Base-by-base conservation (phyloP, 2,113 vertebrate genomes). In the Oncorhynchus kisutch region DNA sequence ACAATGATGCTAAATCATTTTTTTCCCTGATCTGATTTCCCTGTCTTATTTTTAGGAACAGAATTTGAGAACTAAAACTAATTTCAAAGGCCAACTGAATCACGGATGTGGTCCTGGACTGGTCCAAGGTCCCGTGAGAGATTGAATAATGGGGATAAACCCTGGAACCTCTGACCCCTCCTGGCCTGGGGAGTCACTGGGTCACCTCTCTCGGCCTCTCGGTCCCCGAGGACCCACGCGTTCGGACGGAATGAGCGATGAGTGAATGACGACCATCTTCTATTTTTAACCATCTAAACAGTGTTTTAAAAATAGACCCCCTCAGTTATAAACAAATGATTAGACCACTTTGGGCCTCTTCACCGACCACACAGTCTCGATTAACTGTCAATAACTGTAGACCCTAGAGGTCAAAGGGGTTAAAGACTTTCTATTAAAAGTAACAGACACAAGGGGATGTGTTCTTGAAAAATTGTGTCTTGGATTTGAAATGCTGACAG, bases 201-300 rank as follows among this genome's bases (percentile, higher is more conserved):
- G 14, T 91, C 85, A 59, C 9, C 12, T 51, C 79, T 70, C 76
- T 76, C 14, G 49, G 49, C 49, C 49, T 54, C 49, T 54, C 9
- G 3, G 22, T 88, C 88, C 84, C 85, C 27, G 74, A 79, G 85
- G 89, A 83, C 71, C 84, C 84, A 89, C 82, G 85, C 54, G 83
- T 88, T 88, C 76, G 86, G 88, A 90, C 89, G 89, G 81, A 75
- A 82, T 86, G 85, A 91, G 81, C n/a, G 75, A 86, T 86, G 85
- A 92, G 84, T 70, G 86, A 87, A 79, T 72, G 87, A 82, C 67
- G 82, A 72, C 84, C 80, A 89, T 90, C 92, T 88, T 81, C 95
- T 98, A 97, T 97, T 97, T 98, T 97, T 96, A 96, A 92, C 91
- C 89, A 93, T 90, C 94, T 95, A 96, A 96, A 97, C 93, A 93